Percentiles rank a stretch among this genome's conserved stretches.
phyloP scores from a whole-genome alignment of 2,888 invertebrate genomes.

The Lasioglossum oenotherae region DNA sequence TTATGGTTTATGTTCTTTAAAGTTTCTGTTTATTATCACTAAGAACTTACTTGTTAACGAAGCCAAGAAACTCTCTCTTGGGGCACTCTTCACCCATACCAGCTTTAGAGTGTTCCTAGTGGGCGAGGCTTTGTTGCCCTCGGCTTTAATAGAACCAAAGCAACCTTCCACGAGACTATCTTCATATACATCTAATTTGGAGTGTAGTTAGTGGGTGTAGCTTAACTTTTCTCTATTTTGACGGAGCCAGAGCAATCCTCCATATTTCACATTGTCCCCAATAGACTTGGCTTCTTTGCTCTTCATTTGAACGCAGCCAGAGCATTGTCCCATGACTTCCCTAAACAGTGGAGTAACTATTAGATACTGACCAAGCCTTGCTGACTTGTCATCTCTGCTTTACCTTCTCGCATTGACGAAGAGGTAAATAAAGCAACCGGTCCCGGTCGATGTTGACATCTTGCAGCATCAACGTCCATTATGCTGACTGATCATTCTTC shows the following conservation, averaged over 20 bases:
- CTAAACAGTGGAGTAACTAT: neutral
- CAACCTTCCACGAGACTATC: neutral
- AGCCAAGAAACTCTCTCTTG: neutral
- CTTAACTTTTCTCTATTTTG: neutral
- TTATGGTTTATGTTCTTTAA: no score
- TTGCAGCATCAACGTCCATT: neutral
- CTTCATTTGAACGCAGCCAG: neutral
- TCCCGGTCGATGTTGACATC: neutral
- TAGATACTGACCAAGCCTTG: neutral
- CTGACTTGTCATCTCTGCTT: neutral
- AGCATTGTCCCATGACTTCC: neutral
- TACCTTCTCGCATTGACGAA: neutral
- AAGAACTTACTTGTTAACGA: neutral
- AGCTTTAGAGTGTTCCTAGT: neutral
- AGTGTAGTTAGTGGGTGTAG: neutral
- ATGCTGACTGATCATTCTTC: neutral
- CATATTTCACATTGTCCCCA: neutral
- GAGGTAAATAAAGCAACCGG: neutral
- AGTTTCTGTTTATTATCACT: neutral
- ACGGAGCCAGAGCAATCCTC: neutral
- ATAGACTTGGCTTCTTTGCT: neutral
- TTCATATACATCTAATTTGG: neutral
- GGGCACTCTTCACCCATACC: neutral
- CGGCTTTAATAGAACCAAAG: neutral
- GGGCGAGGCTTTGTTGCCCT: neutral